A percentile compares a stretch with the other conserved stretches of the same genome.
These are phyloP conservation scores for Phataginus tetradactyla DNA, from an alignment of 2,797 vertebrate genomes.

Conservation along the genomic window DNA sequence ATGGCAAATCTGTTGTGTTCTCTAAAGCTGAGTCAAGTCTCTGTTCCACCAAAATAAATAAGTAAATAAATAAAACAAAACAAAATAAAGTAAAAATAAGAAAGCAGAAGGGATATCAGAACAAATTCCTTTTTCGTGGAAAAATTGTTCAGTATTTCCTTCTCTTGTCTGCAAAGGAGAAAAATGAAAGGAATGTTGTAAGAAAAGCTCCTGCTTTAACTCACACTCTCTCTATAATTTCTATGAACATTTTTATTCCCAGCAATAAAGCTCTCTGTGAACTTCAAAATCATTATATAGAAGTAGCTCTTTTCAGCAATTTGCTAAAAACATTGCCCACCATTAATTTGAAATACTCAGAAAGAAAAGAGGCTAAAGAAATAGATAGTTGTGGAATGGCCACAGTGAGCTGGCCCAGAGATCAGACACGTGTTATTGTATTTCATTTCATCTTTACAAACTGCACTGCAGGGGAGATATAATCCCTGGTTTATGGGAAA, in stretches of 20 bases:
- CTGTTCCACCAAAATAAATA: not conserved
- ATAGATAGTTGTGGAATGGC: not conserved
- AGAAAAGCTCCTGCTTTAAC: not conserved
- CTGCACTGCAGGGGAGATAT: conserved; percentile 65
- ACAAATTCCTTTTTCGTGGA: not conserved
- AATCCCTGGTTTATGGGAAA: conserved; percentile 78
- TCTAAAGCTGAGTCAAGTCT: not conserved
- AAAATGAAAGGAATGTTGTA: not conserved
- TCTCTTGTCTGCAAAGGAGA: not conserved
- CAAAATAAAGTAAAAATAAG: not conserved
- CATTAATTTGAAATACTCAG: conserved; percentile 48
- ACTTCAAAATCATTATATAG: not conserved
- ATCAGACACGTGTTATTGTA: conserved; percentile 71
- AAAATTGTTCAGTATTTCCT: not conserved
- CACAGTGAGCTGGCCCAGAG: not conserved
- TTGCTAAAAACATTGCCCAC: not conserved
- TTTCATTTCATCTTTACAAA: conserved; percentile 78
- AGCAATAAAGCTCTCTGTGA: not conserved
- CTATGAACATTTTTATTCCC: not conserved
- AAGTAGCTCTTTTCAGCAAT: conserved; percentile 45
- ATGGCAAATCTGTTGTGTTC: not conserved
- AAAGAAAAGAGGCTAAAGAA: conserved; percentile 38
- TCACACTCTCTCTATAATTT: not conserved
- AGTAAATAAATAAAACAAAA: not conserved
- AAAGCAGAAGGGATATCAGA: not conserved